Evolutionary conservation across 2,888 invertebrate species (phyloP), one percentile per base, ranked within the genome.

Genomic region (Myathropa florea): DNA sequence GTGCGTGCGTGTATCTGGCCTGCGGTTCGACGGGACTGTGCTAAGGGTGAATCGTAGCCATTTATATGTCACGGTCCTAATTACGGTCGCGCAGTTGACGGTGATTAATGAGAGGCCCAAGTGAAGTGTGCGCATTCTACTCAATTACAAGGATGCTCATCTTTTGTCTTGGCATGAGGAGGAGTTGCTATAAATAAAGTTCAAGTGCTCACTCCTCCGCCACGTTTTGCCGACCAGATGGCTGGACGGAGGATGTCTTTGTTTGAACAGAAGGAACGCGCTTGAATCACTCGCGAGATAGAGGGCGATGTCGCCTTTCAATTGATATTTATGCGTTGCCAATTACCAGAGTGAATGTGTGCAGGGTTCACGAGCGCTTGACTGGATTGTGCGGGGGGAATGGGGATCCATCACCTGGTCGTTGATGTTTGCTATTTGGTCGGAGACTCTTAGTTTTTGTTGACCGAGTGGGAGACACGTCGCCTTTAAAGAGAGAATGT

Each of bases 21-120:
- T 57, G 36, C 26, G 53, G 18, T 3, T 33, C 28, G 61, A 24
- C 33, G 64, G 28, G 28, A 53, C 24, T 24, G 68, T 28, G 57
- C 24, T n/a, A 53, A 63, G 57, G 21, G 72, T 83, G 77, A 83
- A 83, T 71, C 76, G 83, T 78, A 33, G 78, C 64, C 79, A 60
- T 84, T 79, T 84, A 79, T 75, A 60, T 84, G 83, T 84, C 79
- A 84, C 53, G 79, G 39, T 70, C 83, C 83, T 84, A 79, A 84
- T 84, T 84, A 79, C 79, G 83, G 79, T 23, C 75, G 70, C 39
- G 63, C 64, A 39, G 65, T 65, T 79, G 83, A 79, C 75, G 83
- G 79, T 84, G 83, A 84, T 84, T 84, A 84, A 84, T 84, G 83
- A 1, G 30, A 46, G 79, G 64, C 59, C 79, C 63, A 70, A 75